A percentile compares a stretch with the other conserved stretches of the same genome.
Evolutionary conservation across 2,113 vertebrate genomes (phyloP).

Genomic region (Vombatus ursinus): DNA sequence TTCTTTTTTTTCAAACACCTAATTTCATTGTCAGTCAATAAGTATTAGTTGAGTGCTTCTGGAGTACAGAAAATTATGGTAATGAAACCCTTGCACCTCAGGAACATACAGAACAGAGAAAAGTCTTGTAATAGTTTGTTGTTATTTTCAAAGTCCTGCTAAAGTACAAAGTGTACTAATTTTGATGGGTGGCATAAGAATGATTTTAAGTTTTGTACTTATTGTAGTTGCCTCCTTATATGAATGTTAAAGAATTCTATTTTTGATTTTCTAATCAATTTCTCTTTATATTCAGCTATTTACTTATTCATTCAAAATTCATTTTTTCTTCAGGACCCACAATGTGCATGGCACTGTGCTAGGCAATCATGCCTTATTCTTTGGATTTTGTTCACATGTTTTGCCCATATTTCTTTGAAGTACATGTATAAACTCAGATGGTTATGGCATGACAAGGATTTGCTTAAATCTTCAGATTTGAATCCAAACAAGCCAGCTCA

Average conservation of each 20-base stretch:
- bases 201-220: background rate
- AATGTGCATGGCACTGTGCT: background rate
- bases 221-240: background rate
- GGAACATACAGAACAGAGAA: background rate
- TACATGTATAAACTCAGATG: background rate
- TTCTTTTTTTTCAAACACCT: background rate
- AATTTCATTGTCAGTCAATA: background rate
- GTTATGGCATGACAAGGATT: background rate
- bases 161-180: background rate
- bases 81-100: background rate
- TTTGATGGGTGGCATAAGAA: background rate
- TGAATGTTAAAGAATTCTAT: background rate
- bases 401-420: constrained; percentile 13
- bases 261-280: background rate
- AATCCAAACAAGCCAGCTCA: background rate
- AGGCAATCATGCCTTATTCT: background rate
- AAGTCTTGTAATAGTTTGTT: background rate
- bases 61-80: background rate
- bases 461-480: background rate
- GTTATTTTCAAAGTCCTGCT: constrained; percentile 8
- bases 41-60: background rate
- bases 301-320: background rate
- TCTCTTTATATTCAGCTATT: background rate
- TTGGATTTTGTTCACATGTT: background rate
- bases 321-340: background rate